These are phyloP conservation scores for Protophormia terraenovae DNA, from an alignment of 2,888 invertebrate genomes.

Conservation along the genomic window DNA sequence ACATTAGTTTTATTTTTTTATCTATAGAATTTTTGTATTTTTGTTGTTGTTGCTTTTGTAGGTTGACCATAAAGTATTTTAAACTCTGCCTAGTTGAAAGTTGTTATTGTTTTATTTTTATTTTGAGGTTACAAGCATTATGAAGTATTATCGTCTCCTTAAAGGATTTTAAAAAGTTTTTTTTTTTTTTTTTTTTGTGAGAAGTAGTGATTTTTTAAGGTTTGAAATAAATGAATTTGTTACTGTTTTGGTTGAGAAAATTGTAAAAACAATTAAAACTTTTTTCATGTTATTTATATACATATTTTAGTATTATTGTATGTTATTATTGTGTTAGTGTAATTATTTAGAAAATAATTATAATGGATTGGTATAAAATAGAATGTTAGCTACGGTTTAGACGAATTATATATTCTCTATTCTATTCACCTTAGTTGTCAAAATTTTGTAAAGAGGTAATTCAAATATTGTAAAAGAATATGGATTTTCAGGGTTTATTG, in stretches of 20 bases:
- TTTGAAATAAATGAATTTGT: conserved; percentile 28
- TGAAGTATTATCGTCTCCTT: conserved; percentile 47
- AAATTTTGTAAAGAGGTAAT: too few species aligned
- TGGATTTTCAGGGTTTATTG: too few species aligned
- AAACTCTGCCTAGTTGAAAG: neutral
- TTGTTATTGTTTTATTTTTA: conserved; percentile 1
- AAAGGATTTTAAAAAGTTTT: conserved; percentile 6
- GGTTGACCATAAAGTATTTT: conserved; percentile 40
- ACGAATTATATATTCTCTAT: too few species aligned
- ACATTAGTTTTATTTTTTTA: conserved; percentile 1
- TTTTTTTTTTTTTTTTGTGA: neutral
- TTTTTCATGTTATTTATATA: neutral
- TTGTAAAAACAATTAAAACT: conserved; percentile 19
- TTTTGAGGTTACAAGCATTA: conserved; percentile 33
- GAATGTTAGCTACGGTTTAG: too few species aligned
- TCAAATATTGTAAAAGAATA: too few species aligned
- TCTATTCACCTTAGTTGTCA: too few species aligned
- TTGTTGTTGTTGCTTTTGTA: conserved; percentile 20
- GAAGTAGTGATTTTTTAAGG: conserved; percentile 35
- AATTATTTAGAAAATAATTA: neutral
- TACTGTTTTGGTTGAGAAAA: conserved; percentile 12
- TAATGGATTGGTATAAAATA: too few species aligned
- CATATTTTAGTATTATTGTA: neutral
- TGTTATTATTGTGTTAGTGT: neutral
- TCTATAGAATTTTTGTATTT: conserved; percentile 8